Base-by-base conservation (phyloP, 2,888 invertebrate species). In the Cryptophagus acutangulus region DNA sequence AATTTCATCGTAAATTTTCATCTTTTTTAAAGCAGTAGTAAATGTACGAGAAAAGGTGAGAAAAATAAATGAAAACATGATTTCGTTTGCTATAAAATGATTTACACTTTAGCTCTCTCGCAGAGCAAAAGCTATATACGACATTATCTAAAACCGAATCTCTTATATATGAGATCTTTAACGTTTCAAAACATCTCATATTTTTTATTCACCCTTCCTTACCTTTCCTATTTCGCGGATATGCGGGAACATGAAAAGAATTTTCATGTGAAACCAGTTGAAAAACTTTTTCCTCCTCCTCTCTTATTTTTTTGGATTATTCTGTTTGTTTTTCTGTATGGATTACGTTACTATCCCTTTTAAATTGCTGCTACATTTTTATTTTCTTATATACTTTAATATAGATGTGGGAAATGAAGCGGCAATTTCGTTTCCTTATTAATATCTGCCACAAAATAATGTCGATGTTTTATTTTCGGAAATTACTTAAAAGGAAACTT, bases 61-160 rank as follows among this genome's bases (percentile, higher is more conserved):
- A n/a, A n/a, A n/a, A n/a, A n/a, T n/a, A n/a, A n/a, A n/a, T n/a
- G n/a, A n/a, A n/a, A n/a, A n/a, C n/a, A n/a, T n/a, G n/a, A n/a
- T n/a, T n/a, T n/a, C n/a, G n/a, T n/a, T n/a, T n/a, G n/a, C n/a
- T n/a, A n/a, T n/a, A n/a, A n/a, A n/a, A n/a, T n/a, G n/a, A n/a
- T n/a, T n/a, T n/a, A n/a, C n/a, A n/a, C n/a, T n/a, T n/a, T n/a
- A n/a, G n/a, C n/a, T n/a, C n/a, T n/a, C n/a, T n/a, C n/a, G n/a
- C n/a, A n/a, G n/a, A n/a, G n/a, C n/a, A n/a, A n/a, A 8, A 20
- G n/a, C 6, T 20, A 20, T 20, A 20, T 20, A 20, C 24, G 24
- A 20, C 24, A 20, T 20, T 20, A 20, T 20, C 24, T 20, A 20
- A 20, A 20, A 20, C 24, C 24, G 24, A 20, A 20, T 20, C 24